Conservation (phyloP, 2,113 vertebrate genomes). For the Taurulus bubalis region DNA sequence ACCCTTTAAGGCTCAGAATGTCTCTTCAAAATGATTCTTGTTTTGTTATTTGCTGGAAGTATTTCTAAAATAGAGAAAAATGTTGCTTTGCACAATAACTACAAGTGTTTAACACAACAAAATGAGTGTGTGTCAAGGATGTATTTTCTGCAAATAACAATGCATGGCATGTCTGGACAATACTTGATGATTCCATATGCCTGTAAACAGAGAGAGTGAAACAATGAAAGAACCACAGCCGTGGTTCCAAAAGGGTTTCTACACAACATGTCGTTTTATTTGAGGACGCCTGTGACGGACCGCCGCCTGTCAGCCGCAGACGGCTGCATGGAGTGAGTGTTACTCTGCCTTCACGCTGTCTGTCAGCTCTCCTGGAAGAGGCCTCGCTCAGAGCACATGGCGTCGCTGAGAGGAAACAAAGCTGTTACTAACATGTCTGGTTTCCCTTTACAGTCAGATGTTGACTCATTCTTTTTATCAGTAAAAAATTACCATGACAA, state of each 20-base stretch:
- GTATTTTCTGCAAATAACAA: not conserved
- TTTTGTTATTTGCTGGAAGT: too few relatives aligned
- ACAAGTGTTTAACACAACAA: too few relatives aligned
- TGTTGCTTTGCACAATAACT: too few relatives aligned
- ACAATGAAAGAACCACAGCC: not conserved
- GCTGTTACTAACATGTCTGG: not conserved
- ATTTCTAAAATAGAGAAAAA: too few relatives aligned
- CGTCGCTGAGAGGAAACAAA: not conserved
- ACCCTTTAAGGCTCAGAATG: too few relatives aligned
- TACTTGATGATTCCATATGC: not conserved
- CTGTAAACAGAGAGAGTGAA: not conserved
- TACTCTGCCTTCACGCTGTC: conserved; percentile 30
- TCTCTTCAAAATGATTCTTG: too few relatives aligned
- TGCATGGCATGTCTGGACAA: not conserved
- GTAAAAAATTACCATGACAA: not conserved
- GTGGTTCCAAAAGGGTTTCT: not conserved
- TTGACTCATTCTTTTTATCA: not conserved
- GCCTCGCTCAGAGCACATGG: not conserved
- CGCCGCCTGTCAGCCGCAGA: conserved; percentile 12
- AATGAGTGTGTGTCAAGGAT: not conserved
- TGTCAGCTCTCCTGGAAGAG: conserved; percentile 23
- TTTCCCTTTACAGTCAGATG: not conserved
- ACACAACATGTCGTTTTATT: not conserved
- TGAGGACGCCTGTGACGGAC: not conserved
- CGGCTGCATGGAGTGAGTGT: conserved; percentile 16